Evolutionary conservation across 64 coral and sea anemone species (phyloP).

Genomic region (Actinia equina): DNA sequence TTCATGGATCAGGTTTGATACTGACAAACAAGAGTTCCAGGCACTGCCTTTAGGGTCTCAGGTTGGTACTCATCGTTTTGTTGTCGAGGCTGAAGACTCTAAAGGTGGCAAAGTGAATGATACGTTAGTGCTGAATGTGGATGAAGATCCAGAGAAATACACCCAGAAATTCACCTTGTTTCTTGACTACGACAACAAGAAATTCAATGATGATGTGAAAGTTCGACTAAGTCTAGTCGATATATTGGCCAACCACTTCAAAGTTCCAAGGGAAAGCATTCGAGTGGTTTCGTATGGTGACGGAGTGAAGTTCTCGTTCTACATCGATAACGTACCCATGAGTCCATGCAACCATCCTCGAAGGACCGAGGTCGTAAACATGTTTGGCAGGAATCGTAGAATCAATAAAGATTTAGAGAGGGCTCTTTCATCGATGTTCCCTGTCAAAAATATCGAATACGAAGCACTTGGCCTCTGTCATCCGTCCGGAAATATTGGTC

Average conservation of each 20-base stretch:
- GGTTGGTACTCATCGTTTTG: slow-evolving; percentile 29
- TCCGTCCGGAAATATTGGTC: not conserved
- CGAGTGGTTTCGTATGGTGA: slow-evolving; percentile 50
- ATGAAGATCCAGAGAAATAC: not conserved
- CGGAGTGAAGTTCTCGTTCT: slow-evolving; percentile 76
- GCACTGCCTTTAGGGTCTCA: not conserved
- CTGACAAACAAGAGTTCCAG: slow-evolving; percentile 11
- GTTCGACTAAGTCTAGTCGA: slow-evolving; percentile 56
- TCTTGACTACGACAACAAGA: slow-evolving; percentile 38
- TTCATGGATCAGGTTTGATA: slow-evolving; percentile 40
- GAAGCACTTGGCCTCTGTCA: slow-evolving; percentile 52
- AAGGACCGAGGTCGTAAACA: not conserved
- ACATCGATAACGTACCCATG: slow-evolving; percentile 54
- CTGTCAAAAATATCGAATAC: slow-evolving; percentile 16
- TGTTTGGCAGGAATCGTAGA: slow-evolving; percentile 29
- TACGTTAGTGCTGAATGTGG: slow-evolving; percentile 22
- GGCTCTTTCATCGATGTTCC: slow-evolving; percentile 53
- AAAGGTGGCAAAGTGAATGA: slow-evolving; percentile 17
- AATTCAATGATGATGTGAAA: slow-evolving; percentile 59
- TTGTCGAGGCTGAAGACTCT: slow-evolving; percentile 10
- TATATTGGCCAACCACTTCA: slow-evolving; percentile 57
- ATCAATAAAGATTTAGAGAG: slow-evolving; percentile 42
- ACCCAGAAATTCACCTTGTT: slow-evolving; percentile 27
- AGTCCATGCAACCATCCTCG: slow-evolving; percentile 24
- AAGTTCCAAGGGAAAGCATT: slow-evolving; percentile 50